Evolutionary conservation across 2,797 vertebrate genomes (phyloP).

Genomic region (Esox masquinongy): DNA sequence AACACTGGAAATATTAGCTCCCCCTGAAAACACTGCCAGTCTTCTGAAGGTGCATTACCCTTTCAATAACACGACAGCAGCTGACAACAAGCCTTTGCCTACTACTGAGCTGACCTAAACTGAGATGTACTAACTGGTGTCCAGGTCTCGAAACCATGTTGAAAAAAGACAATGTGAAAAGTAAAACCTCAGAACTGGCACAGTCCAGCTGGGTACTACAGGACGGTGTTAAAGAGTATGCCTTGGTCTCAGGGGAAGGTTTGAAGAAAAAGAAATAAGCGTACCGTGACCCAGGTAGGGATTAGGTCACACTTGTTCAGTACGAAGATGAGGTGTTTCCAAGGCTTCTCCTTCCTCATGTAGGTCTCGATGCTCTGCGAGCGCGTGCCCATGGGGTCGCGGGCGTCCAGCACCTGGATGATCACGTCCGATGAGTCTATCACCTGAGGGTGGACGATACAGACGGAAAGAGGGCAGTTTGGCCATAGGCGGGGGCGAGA

Average conservation of each 20-base stretch:
- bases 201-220: background rate
- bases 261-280: constrained; percentile 28
- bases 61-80: background rate
- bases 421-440: constrained; percentile 97
- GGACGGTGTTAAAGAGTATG: background rate
- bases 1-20: background rate
- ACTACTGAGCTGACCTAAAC: background rate
- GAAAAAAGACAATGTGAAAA: background rate
- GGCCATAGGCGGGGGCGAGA: no score
- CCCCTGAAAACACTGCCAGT: background rate
- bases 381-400: constrained; percentile 94
- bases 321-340: constrained; percentile 98
- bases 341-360: constrained; percentile 93
- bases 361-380: constrained; percentile 92
- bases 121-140: background rate
- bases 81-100: background rate
- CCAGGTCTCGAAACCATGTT: background rate
- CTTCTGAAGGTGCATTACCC: background rate
- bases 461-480: background rate
- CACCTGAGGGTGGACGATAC: constrained; percentile 73
- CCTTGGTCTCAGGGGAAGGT: background rate
- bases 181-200: background rate
- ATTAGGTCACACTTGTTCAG: constrained; percentile 98
- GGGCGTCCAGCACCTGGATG: constrained; percentile 95
- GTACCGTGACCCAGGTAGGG: constrained; percentile 96